phyloP scores from a whole-genome alignment of 2,888 invertebrate genomes.

The Caenorhabditis plicata region DNA sequence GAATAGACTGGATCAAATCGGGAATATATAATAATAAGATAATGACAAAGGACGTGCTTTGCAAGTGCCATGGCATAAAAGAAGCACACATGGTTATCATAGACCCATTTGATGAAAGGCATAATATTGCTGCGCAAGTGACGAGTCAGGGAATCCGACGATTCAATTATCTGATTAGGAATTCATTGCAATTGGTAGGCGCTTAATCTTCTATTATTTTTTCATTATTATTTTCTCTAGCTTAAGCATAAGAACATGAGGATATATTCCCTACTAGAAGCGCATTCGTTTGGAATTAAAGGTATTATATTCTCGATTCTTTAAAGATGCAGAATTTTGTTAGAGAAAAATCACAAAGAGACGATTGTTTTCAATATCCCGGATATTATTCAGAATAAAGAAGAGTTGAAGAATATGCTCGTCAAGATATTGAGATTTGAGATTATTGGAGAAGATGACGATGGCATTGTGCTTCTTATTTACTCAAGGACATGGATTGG shows the following conservation, averaged over 20 bases:
- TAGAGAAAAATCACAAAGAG: not conserved
- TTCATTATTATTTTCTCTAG: slow-evolving; percentile 4
- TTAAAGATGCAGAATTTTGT: too few relatives aligned
- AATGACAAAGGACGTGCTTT: slow-evolving; percentile 6
- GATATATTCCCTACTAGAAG: slow-evolving; percentile 1
- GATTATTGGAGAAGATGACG: slow-evolving; percentile 9
- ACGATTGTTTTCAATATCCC: slow-evolving; percentile 12
- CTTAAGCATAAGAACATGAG: slow-evolving; percentile 17
- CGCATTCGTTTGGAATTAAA: too few relatives aligned
- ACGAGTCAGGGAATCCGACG: slow-evolving; percentile 21
- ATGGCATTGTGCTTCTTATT: slow-evolving; percentile 16
- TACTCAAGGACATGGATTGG: slow-evolving; percentile 18
- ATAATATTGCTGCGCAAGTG: slow-evolving; percentile 39
- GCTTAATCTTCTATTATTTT: not conserved
- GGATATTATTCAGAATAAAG: slow-evolving; percentile 3
- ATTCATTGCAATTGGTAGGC: slow-evolving; percentile 18
- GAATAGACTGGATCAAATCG: slow-evolving; percentile 11
- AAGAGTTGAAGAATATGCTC: slow-evolving; percentile 9
- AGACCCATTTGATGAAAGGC: slow-evolving; percentile 44
- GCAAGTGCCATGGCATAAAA: not conserved
- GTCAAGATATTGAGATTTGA: slow-evolving; percentile 13
- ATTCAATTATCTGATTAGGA: slow-evolving; percentile 19
- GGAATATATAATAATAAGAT: slow-evolving; percentile 12
- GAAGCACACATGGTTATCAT: slow-evolving; percentile 14
- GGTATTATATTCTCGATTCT: too few relatives aligned